Evolutionary conservation across 2,113 vertebrate genomes (phyloP).

Genomic region (Sander vitreus): DNA sequence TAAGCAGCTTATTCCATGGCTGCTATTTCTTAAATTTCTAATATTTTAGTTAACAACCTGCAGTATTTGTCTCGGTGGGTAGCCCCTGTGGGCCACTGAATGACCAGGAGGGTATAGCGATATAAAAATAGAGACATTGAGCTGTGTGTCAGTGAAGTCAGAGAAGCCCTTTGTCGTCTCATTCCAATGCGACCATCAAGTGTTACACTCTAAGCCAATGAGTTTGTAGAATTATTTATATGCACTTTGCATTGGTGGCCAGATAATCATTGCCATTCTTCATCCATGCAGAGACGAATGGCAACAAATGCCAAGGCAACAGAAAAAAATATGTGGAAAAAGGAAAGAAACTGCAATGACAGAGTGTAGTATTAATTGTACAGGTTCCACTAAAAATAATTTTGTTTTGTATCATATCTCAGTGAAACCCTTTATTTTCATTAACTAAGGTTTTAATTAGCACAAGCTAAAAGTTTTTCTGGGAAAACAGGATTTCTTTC

Average conservation of each 20-base stretch:
- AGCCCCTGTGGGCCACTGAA: slow-evolving; percentile 12
- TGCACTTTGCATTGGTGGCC: slow-evolving; percentile 1
- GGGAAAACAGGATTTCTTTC: neutral
- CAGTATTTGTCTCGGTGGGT: slow-evolving; percentile 12
- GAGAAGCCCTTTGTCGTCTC: slow-evolving; percentile 39
- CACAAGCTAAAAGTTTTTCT: neutral
- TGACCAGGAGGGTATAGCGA: slow-evolving; percentile 11
- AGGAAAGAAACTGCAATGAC: neutral
- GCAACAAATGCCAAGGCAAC: neutral
- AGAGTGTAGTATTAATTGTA: neutral
- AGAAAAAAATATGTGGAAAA: neutral
- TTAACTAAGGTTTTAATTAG: no score
- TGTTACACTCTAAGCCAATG: neutral
- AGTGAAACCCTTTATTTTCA: no score
- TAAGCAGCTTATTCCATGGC: slow-evolving; percentile 33
- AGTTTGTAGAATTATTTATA: slow-evolving; percentile 28
- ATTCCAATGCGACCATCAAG: slow-evolving; percentile 18
- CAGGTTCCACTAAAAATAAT: neutral
- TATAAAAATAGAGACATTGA: slow-evolving; percentile 32
- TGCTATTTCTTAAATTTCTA: slow-evolving; percentile 23
- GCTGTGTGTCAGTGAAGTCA: slow-evolving; percentile 1
- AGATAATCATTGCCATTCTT: neutral
- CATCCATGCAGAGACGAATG: neutral
- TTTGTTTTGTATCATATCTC: no score
- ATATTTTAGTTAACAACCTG: slow-evolving; percentile 36